A percentile compares a stretch with the other conserved stretches of the same genome.
Evolutionary conservation across 2,113 vertebrate species (phyloP).

Genomic region (Hypocryptadius cinnamomeus): DNA sequence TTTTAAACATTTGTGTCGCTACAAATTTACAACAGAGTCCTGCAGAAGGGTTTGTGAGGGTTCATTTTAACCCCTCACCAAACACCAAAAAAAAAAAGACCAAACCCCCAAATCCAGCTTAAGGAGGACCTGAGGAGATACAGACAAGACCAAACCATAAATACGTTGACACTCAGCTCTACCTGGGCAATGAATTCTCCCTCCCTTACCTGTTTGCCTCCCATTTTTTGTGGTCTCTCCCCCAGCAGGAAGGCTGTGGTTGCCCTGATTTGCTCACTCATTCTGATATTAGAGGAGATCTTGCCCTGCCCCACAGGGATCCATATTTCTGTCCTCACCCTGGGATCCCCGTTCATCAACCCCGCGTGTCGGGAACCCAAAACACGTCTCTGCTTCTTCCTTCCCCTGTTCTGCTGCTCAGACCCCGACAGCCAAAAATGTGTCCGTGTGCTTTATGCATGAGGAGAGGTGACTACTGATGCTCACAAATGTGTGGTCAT

Average conservation of each 20-base stretch:
- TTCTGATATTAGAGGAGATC: slow-evolving; percentile 58
- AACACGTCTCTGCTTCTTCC: slow-evolving; percentile 15
- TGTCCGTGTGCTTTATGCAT: not conserved
- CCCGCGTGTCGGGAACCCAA: slow-evolving; percentile 15
- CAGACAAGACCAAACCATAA: not conserved
- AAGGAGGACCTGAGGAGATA: not conserved
- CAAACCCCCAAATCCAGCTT: not conserved
- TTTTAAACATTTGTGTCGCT: not conserved
- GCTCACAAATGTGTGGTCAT: slow-evolving; percentile 51
- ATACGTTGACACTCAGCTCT: not conserved
- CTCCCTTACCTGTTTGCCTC: slow-evolving; percentile 11
- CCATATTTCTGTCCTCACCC: slow-evolving; percentile 72
- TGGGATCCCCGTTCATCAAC: slow-evolving; percentile 36
- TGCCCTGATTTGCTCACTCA: slow-evolving; percentile 66
- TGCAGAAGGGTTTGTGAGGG: not conserved
- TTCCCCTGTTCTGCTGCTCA: not conserved
- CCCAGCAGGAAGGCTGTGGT: slow-evolving; percentile 12
- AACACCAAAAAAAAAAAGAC: not conserved
- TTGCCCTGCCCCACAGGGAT: slow-evolving; percentile 49
- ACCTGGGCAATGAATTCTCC: not conserved
- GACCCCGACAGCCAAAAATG: not conserved
- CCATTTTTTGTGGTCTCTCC: slow-evolving; percentile 36
- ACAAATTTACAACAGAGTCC: not conserved
- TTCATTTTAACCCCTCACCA: not conserved
- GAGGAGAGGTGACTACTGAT: slow-evolving; percentile 23